Percentiles rank a stretch among this genome's conserved stretches.
Evolutionary conservation across 2,113 vertebrate genomes (phyloP).

Genomic region (Puntigrus tetrazona): DNA sequence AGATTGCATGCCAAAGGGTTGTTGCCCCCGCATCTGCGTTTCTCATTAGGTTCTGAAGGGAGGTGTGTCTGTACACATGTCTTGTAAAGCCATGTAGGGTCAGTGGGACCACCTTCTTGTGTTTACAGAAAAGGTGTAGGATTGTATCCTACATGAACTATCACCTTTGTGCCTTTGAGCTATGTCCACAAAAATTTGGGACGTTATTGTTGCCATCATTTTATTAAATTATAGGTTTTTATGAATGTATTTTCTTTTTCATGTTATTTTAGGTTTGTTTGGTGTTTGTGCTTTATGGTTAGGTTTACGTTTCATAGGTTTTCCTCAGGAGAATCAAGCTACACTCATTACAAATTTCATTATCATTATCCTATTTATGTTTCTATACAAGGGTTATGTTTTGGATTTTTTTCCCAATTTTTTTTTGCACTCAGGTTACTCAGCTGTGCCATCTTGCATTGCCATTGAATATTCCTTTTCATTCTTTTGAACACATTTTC

Average conservation of each 20-base stretch:
- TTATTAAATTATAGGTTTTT: not conserved
- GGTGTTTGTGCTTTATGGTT: not conserved
- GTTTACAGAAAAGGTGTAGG: not conserved
- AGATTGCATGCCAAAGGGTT: slow-evolving; percentile 49
- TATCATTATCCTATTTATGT: not conserved
- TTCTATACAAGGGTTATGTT: not conserved
- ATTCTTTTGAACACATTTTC: not conserved
- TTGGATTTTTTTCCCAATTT: not conserved
- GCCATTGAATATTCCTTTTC: not conserved
- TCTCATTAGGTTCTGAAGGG: slow-evolving; percentile 39
- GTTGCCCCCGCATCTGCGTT: slow-evolving; percentile 46
- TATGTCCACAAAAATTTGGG: not conserved
- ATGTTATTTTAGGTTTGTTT: not conserved
- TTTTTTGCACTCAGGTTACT: not conserved
- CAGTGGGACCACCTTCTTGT: not conserved
- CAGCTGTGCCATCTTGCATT: not conserved
- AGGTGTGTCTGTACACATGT: slow-evolving; percentile 32
- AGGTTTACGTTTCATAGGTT: not conserved
- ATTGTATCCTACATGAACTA: not conserved
- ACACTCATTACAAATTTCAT: not conserved
- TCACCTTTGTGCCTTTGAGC: slow-evolving; percentile 9
- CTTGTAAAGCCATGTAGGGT: slow-evolving; percentile 40
- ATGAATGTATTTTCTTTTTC: not conserved
- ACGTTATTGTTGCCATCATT: not conserved
- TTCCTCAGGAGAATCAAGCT: not conserved